Conservation (phyloP, 1,140 invertebrate genomes). For the Camponotus pennsylvanicus region DNA sequence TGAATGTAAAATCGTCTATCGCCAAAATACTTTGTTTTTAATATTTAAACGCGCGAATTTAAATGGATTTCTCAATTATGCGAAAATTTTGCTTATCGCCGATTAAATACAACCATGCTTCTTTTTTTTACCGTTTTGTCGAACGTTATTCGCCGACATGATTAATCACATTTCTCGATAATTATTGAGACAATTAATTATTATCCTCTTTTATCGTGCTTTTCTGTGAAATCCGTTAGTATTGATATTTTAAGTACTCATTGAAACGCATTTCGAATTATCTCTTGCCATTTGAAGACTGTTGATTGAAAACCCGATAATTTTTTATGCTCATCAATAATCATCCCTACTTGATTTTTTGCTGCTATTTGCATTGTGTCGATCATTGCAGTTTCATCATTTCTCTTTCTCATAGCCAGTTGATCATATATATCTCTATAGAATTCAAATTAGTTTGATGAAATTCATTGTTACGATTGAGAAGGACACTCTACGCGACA, state of each 20-base stretch:
- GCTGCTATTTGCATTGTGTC: background rate
- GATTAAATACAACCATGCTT: conserved; percentile 41
- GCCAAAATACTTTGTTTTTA: background rate
- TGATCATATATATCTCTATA: background rate
- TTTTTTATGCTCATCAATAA: background rate
- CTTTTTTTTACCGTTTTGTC: conserved; percentile 22
- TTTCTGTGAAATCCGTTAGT: conserved; percentile 19
- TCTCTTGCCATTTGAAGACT: background rate
- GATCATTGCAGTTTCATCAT: background rate
- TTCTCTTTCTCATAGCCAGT: background rate
- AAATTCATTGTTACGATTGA: conserved; percentile 25
- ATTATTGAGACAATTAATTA: conserved; percentile 79
- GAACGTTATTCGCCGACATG: conserved; percentile 62
- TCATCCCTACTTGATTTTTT: background rate
- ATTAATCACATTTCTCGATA: conserved; percentile 83
- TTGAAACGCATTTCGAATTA: conserved; percentile 20
- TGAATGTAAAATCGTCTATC: background rate
- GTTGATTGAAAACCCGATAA: background rate
- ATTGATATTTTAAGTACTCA: conserved; percentile 40
- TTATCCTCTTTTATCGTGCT: conserved; percentile 32
- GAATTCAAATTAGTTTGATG: conserved; percentile 50
- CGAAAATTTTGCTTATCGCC: conserved; percentile 24
- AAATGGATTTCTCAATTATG: conserved; percentile 16
- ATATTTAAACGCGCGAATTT: conserved; percentile 9
- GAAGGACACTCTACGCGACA: conserved; percentile 7